Evolutionary conservation across 2,888 invertebrate species (phyloP), one percentile per base, ranked within the genome.

Genomic region (Papilio gigon): DNA sequence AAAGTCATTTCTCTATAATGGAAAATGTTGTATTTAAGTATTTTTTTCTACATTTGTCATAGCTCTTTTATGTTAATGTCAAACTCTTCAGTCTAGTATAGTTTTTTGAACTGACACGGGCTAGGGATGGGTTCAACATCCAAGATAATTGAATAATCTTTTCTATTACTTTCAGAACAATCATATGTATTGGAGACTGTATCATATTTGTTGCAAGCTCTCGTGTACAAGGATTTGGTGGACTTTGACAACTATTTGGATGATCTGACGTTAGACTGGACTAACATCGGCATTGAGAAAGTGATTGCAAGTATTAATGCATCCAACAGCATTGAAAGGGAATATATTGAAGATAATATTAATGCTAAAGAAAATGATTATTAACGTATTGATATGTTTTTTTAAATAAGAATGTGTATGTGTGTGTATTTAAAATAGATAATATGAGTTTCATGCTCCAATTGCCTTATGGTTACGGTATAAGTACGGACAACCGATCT

Each of bases 241-340:
- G 99, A 99, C 88, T 99, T 99, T 84, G 99, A 99, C 90, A 98
- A 98, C 89, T 98, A 99, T 88, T 93, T 99, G 72, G 99, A 99
- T 86, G 96, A 99, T 84, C 94, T 97, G 42, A 93, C 95, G 22
- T 93, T 95, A 71, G 98, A 99, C 85, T 99, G 98, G 98, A 95
- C 94, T 77, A 99, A 99, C 88, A 82, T 88, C 5, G 90, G 93
- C 68, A 89, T 92, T 44, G 85, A 86, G 72, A 89, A 87, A 71
- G 76, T 89, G 0, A 82, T 90, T 0, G 86, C 86, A 0, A 90
- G 86, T 71, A 82, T 89, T n/a, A 80, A 84, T 5, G 83, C 83
- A 2, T 79, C 80, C 0, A 79, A 82, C 71, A 73, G 71, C 33
- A 75, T 77, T 47, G 80, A 81, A 33, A 59, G 14, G 14, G 37